Conservation (phyloP, 2,797 vertebrate genomes). For the Notolabrus celidotus region DNA sequence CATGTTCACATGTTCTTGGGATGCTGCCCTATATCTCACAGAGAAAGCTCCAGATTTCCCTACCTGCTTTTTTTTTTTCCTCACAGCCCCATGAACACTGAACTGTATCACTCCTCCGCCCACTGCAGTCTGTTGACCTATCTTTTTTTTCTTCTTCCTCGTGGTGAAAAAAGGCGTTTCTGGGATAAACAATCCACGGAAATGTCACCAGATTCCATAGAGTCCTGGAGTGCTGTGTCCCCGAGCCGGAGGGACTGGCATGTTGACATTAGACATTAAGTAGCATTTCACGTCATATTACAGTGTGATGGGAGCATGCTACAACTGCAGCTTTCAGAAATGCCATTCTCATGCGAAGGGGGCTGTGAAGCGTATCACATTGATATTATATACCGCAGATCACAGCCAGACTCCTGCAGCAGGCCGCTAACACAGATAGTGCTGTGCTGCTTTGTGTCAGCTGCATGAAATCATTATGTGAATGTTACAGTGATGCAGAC, state of each 20-base stretch:
- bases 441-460: conserved; percentile 24
- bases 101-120: conserved; percentile 52
- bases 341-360: conserved; percentile 46
- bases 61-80: conserved; percentile 18
- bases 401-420: conserved; percentile 31
- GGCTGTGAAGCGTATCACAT: conserved; percentile 39
- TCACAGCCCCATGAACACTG: conserved; percentile 34
- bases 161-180: conserved; percentile 45
- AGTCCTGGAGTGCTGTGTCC: conserved; percentile 46
- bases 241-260: conserved; percentile 46
- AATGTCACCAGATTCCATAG: conserved; percentile 74
- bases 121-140: conserved; percentile 55
- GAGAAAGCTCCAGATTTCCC: conserved; percentile 12
- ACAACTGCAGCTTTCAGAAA: conserved; percentile 53
- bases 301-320: conserved; percentile 40
- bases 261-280: conserved; percentile 69
- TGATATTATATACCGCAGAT: conserved; percentile 48
- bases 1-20: conserved; percentile 69
- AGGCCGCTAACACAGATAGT: neutral
- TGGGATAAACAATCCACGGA: conserved; percentile 70
- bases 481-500: conserved; percentile 21
- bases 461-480: conserved; percentile 18
- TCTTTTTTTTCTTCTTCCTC: conserved; percentile 26
- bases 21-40: conserved; percentile 33
- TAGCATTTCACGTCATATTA: conserved; percentile 61